Percentiles rank a stretch among this genome's conserved stretches.
phyloP scores from a whole-genome alignment of 2,888 invertebrate species.

The Pandemis heparana region DNA sequence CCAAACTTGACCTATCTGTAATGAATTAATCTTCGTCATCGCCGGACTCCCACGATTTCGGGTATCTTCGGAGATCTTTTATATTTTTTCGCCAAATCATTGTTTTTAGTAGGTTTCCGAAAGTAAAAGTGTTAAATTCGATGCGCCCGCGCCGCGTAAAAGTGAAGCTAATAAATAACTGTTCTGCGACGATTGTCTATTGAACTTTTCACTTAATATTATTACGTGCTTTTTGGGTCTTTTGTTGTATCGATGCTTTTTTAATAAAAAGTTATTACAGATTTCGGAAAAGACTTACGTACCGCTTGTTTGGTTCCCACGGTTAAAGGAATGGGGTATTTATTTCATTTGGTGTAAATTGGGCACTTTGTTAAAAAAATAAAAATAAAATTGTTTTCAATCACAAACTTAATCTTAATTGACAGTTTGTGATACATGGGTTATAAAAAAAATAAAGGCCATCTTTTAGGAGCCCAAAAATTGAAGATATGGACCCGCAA shows the following conservation, averaged over 20 bases:
- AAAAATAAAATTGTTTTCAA: too few species aligned
- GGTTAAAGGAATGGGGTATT: too few species aligned
- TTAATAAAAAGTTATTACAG: too few species aligned
- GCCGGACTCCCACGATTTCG: constrained; percentile 49
- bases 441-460: too few species aligned
- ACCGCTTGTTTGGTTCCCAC: too few species aligned
- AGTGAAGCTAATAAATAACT: constrained; percentile 45
- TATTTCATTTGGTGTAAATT: too few species aligned
- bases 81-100: constrained; percentile 67
- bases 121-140: constrained; percentile 73
- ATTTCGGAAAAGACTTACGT: neutral
- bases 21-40: constrained; percentile 46
- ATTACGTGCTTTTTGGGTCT: constrained; percentile 14
- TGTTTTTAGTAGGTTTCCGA: constrained; percentile 63
- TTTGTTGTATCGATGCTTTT: constrained; percentile 7
- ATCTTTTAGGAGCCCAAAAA: too few species aligned
- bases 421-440: too few species aligned
- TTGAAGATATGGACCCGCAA: too few species aligned
- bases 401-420: too few species aligned
- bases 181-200: constrained; percentile 31
- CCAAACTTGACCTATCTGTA: constrained; percentile 32
- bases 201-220: constrained; percentile 32
- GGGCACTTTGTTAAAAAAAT: too few species aligned
- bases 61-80: constrained; percentile 46
- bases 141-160: constrained; percentile 51